Evolutionary conservation across 1,140 invertebrate genomes (phyloP).

Genomic region (Stratiolaelaps scimitus): DNA sequence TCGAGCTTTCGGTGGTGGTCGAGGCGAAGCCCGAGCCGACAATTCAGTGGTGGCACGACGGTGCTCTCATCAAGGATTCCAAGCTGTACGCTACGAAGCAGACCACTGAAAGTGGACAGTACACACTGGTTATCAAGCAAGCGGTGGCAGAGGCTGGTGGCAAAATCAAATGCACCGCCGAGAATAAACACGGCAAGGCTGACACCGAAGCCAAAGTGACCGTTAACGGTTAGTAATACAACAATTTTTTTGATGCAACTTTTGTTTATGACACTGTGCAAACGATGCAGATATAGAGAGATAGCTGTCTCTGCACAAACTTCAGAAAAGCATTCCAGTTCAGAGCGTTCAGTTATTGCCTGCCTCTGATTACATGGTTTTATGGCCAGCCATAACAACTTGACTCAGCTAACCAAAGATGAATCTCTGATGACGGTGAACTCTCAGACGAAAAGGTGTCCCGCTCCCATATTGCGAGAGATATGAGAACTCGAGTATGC

Average conservation of each 20-base stretch:
- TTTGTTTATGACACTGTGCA: too few relatives aligned
- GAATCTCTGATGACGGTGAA: too few relatives aligned
- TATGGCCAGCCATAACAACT: too few relatives aligned
- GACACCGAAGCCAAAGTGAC: conserved; percentile 34
- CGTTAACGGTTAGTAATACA: conserved; percentile 32
- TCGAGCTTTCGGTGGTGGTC: conserved; percentile 59
- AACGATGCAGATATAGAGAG: background rate
- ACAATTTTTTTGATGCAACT: too few relatives aligned
- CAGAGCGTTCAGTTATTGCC: too few relatives aligned
- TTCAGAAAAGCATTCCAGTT: background rate
- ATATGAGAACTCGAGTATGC: too few relatives aligned
- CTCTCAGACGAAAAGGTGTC: too few relatives aligned
- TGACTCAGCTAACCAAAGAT: too few relatives aligned
- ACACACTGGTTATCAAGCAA: conserved; percentile 34
- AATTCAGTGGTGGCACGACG: conserved; percentile 56
- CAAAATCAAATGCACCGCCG: conserved; percentile 33
- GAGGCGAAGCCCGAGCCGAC: conserved; percentile 66
- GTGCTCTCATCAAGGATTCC: conserved; percentile 32
- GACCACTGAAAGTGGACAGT: conserved; percentile 28
- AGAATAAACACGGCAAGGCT: conserved; percentile 34
- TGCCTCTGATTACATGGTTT: too few relatives aligned
- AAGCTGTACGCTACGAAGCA: conserved; percentile 12
- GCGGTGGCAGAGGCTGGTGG: conserved; percentile 33
- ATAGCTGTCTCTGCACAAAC: background rate
- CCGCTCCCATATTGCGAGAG: too few relatives aligned